Base-by-base conservation (phyloP, 2,888 invertebrate species). In the Amiota communis region DNA sequence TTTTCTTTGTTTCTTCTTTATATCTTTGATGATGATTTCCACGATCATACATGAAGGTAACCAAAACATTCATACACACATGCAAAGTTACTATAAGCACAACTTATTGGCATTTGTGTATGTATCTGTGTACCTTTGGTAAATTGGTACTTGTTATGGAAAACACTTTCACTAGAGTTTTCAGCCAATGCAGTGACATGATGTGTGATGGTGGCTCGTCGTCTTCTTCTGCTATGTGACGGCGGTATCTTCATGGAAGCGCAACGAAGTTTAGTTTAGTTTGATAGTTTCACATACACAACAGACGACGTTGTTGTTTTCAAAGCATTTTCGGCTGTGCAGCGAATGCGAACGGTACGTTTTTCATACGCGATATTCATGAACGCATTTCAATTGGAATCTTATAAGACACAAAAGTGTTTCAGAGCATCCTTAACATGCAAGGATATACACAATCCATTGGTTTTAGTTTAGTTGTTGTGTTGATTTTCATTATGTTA, bases 111-210 rank as follows among this genome's bases (percentile, higher is more conserved):
- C 13, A 49, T 48, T 51, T 23, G 23, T 86, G 82, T 76, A 79
- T 76, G 79, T 78, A 76, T 77, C 76, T 78, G 64, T 61, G 57
- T 68, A 53, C 49, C 53, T 15, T 64, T 23, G 74, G 56, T 72
- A 73, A 76, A 77, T 71, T 74, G 76, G 68, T 74, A 78, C 79
- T 82, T 79, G 82, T 80, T 80, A 81, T 86, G 87, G 87, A 87
- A 87, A 87, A 88, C 88, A 88, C 87, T 87, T 87, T 87, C 87
- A 88, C 87, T 88, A 82, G 15, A 59, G 59, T n/a, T 23, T 1
- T 9, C 9, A 59, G 1, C 59, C 75, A 78, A 82, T 86, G 80
- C 83, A 86, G 82, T 87, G 86, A 83, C 87, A 85, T 78, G 84
- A 73, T 74, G 74, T 75, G 72, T 75, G n/a, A n/a, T n/a, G n/a